Percentiles rank a stretch among this genome's conserved stretches.
Evolutionary conservation across 2,113 vertebrate species (phyloP).

Genomic region (Lichenostomus cassidix): DNA sequence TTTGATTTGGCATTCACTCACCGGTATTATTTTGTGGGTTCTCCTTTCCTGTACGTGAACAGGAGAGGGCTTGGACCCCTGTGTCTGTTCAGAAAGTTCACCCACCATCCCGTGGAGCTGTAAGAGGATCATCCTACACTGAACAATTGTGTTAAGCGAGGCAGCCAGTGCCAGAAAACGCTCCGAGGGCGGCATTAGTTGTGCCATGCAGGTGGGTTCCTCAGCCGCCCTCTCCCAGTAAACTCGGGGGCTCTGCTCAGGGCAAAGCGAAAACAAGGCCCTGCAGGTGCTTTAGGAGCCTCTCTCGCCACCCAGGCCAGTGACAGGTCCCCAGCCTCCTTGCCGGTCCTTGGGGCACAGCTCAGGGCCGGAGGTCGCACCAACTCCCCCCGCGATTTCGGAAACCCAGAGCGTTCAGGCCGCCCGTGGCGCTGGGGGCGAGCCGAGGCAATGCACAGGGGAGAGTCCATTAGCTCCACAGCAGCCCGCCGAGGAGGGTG

Average conservation of each 20-base stretch:
- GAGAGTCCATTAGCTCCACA: background rate
- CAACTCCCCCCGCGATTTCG: background rate
- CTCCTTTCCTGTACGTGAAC: background rate
- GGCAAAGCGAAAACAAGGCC: background rate
- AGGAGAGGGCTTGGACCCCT: background rate
- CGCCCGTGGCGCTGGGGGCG: fast-evolving
- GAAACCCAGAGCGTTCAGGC: background rate
- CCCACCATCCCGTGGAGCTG: background rate
- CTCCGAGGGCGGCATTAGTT: background rate
- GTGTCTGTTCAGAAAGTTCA: background rate
- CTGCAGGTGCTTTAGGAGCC: background rate
- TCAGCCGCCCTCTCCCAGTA: background rate
- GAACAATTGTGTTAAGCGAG: background rate
- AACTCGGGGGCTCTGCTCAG: background rate
- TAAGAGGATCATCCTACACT: background rate
- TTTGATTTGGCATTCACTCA: background rate
- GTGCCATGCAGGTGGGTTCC: background rate
- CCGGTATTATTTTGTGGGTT: background rate
- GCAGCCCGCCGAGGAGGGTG: background rate
- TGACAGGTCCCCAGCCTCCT: background rate
- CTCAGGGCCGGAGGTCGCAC: background rate
- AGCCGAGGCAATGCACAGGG: fast-evolving
- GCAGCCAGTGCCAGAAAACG: background rate
- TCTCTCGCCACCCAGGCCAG: no score
- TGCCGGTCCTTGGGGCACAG: background rate